These are phyloP conservation scores for Alauda arvensis DNA, from an alignment of 2,797 vertebrate species.

Conservation along the genomic window DNA sequence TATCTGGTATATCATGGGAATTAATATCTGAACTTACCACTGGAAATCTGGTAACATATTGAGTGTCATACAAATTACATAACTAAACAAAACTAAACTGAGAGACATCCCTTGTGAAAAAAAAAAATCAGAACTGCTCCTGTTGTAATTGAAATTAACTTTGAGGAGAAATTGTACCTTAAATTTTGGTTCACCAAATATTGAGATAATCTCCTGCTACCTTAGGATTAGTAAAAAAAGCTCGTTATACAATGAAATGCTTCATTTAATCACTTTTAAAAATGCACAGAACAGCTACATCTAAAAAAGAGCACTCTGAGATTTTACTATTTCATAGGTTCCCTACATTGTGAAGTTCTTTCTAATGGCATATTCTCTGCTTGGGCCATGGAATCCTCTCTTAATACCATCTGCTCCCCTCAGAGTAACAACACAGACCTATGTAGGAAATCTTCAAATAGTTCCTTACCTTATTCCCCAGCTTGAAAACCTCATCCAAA, in stretches of 20 bases:
- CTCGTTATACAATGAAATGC: not conserved
- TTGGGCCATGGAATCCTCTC: not conserved
- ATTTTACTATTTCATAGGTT: not conserved
- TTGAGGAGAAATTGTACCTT: not conserved
- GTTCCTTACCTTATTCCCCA: conserved; percentile 89
- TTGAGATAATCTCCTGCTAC: not conserved
- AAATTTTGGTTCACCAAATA: not conserved
- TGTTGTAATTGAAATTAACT: not conserved
- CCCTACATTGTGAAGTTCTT: not conserved
- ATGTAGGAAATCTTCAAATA: not conserved
- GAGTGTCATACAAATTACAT: not conserved
- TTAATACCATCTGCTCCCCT: not conserved
- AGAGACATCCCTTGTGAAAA: not conserved
- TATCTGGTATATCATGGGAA: not conserved
- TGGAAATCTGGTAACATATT: not conserved
- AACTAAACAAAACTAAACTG: not conserved
- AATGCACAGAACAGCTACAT: not conserved
- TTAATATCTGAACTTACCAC: not conserved
- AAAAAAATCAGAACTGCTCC: not conserved
- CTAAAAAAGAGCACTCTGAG: not conserved
- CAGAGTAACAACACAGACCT: not conserved
- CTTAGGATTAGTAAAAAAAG: not conserved
- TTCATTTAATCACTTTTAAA: not conserved
- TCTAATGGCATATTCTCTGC: not conserved
- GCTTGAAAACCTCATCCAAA: conserved; percentile 92